phyloP scores from a whole-genome alignment of 37 sponge, comb jelly and placozoan genomes.

The Petrosia ficiformis region DNA sequence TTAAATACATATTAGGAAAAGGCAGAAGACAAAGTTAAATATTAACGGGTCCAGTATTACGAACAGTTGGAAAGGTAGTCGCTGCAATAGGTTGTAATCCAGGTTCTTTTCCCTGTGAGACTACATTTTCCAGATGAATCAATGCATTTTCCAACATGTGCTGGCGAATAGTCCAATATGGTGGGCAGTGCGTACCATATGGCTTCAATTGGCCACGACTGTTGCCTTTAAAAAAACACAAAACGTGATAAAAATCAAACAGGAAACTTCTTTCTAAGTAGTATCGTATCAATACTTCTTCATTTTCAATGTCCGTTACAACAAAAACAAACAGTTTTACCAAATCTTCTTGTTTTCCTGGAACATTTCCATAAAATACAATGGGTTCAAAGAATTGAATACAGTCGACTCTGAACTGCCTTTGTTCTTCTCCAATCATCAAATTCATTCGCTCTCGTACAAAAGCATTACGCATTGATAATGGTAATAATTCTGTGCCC shows the following conservation, averaged over 20 bases:
- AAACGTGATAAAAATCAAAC: conserved; percentile 46
- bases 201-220: conserved; percentile 54
- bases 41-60: too few species aligned
- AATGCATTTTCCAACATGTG: conserved; percentile 20
- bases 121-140: neutral
- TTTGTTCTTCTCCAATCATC: conserved; percentile 15
- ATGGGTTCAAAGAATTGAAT: conserved; percentile 72
- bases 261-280: conserved; percentile 63
- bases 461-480: conserved; percentile 60
- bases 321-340: conserved; percentile 64
- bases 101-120: too few species aligned
- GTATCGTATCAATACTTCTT: conserved; percentile 51
- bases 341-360: conserved; percentile 29
- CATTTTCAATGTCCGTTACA: conserved; percentile 43
- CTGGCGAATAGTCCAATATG: conserved; percentile 59
- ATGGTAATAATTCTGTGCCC: conserved; percentile 45
- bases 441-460: conserved; percentile 53
- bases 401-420: conserved; percentile 65
- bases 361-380: conserved; percentile 35
- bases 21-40: too few species aligned
- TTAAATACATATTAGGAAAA: too few species aligned
- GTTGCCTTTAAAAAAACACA: conserved; percentile 53
- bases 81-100: too few species aligned
- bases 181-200: conserved; percentile 38
- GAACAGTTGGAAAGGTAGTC: too few species aligned